Evolutionary conservation across 2,797 vertebrate species (phyloP).

Genomic region (Centropyge bicolor): DNA sequence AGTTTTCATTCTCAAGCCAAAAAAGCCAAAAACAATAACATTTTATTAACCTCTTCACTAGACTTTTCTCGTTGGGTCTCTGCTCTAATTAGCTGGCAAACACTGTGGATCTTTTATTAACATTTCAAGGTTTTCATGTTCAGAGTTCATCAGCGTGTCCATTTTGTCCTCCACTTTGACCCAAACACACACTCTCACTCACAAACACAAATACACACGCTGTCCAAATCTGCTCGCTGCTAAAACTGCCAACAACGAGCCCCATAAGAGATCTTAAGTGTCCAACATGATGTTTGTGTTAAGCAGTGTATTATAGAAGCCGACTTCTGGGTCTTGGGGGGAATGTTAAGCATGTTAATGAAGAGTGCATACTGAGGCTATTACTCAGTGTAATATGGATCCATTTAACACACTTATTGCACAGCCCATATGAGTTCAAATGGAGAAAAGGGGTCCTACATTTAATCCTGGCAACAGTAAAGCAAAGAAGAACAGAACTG

Average conservation of each 20-base stretch:
- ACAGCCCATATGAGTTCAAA: constrained; percentile 55
- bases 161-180: constrained; percentile 51
- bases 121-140: constrained; percentile 33
- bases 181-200: constrained; percentile 33
- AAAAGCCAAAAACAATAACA: constrained; percentile 32
- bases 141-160: constrained; percentile 48
- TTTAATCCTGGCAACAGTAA: constrained; percentile 57
- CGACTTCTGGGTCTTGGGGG: constrained; percentile 75
- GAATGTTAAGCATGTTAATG: constrained; percentile 81
- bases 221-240: constrained; percentile 37
- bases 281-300: constrained; percentile 79
- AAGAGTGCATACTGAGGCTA: constrained; percentile 78
- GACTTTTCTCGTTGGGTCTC: constrained; percentile 31
- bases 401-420: constrained; percentile 70
- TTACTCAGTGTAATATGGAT: constrained; percentile 74
- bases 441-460: constrained; percentile 32
- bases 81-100: constrained; percentile 48
- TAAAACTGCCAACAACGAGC: constrained; percentile 66
- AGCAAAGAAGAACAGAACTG: constrained; percentile 45
- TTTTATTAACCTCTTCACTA: constrained; percentile 43
- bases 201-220: constrained; percentile 22
- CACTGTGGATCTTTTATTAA: constrained; percentile 32
- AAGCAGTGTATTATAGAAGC: constrained; percentile 73
- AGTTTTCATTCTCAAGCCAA: constrained; percentile 43
- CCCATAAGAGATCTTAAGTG: constrained; percentile 70